Conservation (phyloP, 2,113 vertebrate genomes). For the Oreotrochilus melanogaster region DNA sequence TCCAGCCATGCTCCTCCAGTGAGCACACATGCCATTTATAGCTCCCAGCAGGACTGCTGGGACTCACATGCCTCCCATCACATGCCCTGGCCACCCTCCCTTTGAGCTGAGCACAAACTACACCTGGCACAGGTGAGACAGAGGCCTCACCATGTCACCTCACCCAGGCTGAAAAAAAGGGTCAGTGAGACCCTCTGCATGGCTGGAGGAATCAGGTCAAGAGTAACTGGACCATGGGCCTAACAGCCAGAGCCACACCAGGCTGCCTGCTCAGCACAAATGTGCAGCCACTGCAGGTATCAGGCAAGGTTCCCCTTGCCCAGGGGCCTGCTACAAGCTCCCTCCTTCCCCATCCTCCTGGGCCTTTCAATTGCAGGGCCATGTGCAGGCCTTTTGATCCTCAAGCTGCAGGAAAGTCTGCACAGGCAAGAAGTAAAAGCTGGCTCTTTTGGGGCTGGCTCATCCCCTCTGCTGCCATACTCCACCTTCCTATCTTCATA, state of each 20-base stretch:
- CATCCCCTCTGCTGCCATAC: not conserved
- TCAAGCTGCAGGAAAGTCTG: not conserved
- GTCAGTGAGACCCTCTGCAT: not conserved
- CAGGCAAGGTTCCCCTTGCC: not conserved
- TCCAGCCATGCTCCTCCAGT: conserved; percentile 57
- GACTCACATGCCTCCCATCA: conserved; percentile 65
- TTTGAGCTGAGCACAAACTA: not conserved
- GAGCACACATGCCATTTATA: conserved; percentile 69
- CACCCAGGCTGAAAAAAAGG: not conserved
- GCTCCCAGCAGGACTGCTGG: conserved; percentile 44
- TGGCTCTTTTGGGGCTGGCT: not conserved
- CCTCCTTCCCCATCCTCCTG: not conserved
- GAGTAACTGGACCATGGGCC: fast-evolving
- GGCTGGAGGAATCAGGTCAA: not conserved
- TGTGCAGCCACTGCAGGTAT: fast-evolving
- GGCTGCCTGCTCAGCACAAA: not conserved
- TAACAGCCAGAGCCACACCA: fast-evolving
- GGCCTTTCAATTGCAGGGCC: not conserved
- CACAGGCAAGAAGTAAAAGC: not conserved
- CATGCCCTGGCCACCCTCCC: conserved; percentile 23
- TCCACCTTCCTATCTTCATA: not conserved
- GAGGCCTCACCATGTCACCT: fast-evolving
- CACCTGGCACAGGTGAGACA: conserved; percentile 44
- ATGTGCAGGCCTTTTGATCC: not conserved
- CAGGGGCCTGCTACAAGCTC: fast-evolving